phyloP scores from a whole-genome alignment of 1,140 invertebrate genomes.

The Lineus longissimus region DNA sequence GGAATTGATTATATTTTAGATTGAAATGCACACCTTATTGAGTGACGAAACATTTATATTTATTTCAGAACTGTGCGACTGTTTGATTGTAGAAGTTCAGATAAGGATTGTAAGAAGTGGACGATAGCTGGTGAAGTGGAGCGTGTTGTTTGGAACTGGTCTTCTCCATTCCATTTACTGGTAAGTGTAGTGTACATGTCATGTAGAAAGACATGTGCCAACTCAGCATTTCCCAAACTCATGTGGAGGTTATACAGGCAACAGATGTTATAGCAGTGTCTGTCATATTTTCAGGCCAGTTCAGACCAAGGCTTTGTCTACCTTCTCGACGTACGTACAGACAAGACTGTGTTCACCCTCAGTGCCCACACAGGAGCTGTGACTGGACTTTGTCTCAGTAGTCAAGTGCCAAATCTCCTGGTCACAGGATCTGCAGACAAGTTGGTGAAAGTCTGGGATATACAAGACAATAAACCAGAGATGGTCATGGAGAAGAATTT shows the following conservation, averaged over 20 bases:
- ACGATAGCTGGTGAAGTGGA: constrained; percentile 76
- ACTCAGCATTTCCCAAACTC: too few species aligned
- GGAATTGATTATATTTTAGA: too few species aligned
- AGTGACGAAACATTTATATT: not conserved
- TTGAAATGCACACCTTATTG: too few species aligned
- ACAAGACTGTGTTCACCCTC: constrained; percentile 71
- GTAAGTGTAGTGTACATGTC: too few species aligned
- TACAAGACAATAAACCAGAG: constrained; percentile 48
- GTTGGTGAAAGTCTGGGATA: constrained; percentile 76
- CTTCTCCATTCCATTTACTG: constrained; percentile 69
- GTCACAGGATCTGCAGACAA: constrained; percentile 71
- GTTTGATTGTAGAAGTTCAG: constrained; percentile 70
- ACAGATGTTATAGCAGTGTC: too few species aligned
- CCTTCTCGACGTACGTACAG: constrained; percentile 45
- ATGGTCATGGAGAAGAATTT: constrained; percentile 37
- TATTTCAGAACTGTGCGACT: constrained; percentile 62
- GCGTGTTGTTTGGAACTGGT: constrained; percentile 78
- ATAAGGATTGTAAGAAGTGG: constrained; percentile 67
- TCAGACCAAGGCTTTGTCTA: constrained; percentile 74
- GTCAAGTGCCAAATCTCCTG: constrained; percentile 66
- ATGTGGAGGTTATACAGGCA: too few species aligned
- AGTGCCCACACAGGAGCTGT: constrained; percentile 45
- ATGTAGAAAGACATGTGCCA: too few species aligned
- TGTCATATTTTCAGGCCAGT: constrained; percentile 63
- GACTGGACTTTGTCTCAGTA: constrained; percentile 63